phyloP scores from a whole-genome alignment of 2,113 vertebrate genomes.

The Dromaius novaehollandiae region DNA sequence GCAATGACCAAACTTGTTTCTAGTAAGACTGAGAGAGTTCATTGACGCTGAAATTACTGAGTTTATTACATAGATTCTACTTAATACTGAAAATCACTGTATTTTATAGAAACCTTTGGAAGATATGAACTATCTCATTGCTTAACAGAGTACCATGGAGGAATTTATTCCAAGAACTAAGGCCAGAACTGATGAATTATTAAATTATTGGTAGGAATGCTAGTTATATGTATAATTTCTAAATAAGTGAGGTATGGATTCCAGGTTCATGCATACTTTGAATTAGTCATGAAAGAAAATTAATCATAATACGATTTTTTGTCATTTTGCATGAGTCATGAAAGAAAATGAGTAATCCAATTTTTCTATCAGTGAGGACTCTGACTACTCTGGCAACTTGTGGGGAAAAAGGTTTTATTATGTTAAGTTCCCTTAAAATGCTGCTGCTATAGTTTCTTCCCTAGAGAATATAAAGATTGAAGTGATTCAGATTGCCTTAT shows the following conservation, averaged over 20 bases:
- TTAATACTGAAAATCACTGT: slow-evolving; percentile 11
- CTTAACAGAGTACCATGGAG: neutral
- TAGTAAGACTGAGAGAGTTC: slow-evolving; percentile 28
- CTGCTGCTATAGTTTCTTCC: neutral
- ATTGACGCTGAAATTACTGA: neutral
- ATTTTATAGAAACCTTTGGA: neutral
- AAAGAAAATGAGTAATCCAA: neutral
- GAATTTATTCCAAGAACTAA: neutral
- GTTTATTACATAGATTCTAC: neutral
- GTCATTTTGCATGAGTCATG: neutral
- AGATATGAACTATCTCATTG: neutral
- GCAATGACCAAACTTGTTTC: neutral
- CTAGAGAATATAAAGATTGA: neutral
- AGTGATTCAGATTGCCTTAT: neutral
- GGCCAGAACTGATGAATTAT: neutral
- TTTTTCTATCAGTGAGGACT: neutral
- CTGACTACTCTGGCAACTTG: neutral
- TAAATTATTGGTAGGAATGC: neutral
- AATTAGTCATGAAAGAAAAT: neutral
- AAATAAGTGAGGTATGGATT: neutral
- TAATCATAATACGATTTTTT: neutral
- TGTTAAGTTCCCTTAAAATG: neutral
- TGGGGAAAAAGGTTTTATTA: neutral
- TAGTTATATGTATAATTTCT: neutral
- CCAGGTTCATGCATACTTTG: neutral